A percentile compares a stretch with the other conserved stretches of the same genome.
Evolutionary conservation across 2,888 invertebrate species (phyloP).

Genomic region (Mimumesa dahlbomi): DNA sequence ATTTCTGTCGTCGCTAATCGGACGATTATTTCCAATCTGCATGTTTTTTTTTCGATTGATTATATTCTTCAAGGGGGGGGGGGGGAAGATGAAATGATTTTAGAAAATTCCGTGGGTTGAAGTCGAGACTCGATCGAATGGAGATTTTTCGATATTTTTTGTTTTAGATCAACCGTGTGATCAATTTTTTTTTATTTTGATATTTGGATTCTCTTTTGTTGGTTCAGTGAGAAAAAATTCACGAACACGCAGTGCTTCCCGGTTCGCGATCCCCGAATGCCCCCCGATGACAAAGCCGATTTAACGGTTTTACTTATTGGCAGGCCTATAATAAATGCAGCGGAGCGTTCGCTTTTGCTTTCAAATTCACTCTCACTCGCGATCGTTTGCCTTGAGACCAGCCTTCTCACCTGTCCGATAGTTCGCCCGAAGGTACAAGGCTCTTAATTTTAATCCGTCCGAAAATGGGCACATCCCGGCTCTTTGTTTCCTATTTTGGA

Average conservation of each 20-base stretch:
- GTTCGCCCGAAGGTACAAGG: not conserved
- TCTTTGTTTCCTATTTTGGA: conserved; percentile 36
- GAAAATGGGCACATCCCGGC: conserved; percentile 32
- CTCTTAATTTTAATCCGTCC: conserved; percentile 30
- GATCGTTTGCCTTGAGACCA: conserved; percentile 46
- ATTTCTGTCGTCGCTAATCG: too few species aligned
- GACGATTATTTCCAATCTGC: too few species aligned
- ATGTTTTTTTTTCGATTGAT: too few species aligned
- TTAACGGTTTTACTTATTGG: conserved; percentile 44
- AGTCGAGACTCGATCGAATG: too few species aligned
- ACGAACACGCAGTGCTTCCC: conserved; percentile 13
- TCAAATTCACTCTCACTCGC: conserved; percentile 70
- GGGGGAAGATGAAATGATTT: too few species aligned
- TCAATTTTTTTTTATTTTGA: too few species aligned
- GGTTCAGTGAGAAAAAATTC: too few species aligned
- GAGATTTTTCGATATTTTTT: too few species aligned
- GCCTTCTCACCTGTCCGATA: conserved; percentile 38
- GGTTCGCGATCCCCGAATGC: conserved; percentile 25
- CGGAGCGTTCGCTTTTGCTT: conserved; percentile 62
- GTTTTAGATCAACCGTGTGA: too few species aligned
- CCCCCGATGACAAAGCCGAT: conserved; percentile 33
- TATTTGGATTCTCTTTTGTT: too few species aligned
- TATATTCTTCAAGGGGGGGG: too few species aligned
- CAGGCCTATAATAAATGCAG: conserved; percentile 39
- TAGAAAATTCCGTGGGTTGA: too few species aligned